Evolutionary conservation across 2,888 invertebrate genomes (phyloP).

Genomic region (Phalera bucephala): DNA sequence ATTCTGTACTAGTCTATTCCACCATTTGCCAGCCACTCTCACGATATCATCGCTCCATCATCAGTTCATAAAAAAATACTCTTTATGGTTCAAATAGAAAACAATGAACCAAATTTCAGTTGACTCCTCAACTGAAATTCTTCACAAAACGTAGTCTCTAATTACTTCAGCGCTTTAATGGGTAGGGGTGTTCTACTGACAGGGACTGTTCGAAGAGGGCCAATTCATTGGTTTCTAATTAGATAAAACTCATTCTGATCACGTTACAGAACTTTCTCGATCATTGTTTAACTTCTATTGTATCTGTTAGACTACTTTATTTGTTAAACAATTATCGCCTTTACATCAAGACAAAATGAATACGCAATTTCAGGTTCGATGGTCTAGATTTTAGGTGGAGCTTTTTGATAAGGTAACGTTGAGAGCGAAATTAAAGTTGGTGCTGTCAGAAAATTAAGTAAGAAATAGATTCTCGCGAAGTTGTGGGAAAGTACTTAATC

Average conservation of each 20-base stretch:
- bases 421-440: too few relatives aligned
- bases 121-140: slow-evolving; percentile 13
- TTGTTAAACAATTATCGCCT: neutral
- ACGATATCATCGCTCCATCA: too few relatives aligned
- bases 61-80: too few relatives aligned
- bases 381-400: too few relatives aligned
- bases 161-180: slow-evolving; percentile 25
- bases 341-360: neutral
- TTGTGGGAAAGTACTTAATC: too few relatives aligned
- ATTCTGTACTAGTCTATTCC: too few relatives aligned
- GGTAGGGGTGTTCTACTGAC: slow-evolving; percentile 4
- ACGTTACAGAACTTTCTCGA: slow-evolving; percentile 1
- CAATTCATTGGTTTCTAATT: slow-evolving; percentile 36
- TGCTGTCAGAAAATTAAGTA: too few relatives aligned
- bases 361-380: too few relatives aligned
- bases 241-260: slow-evolving; percentile 24
- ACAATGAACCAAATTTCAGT: slow-evolving; percentile 4
- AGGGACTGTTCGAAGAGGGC: slow-evolving; percentile 16
- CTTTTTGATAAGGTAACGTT: too few relatives aligned
- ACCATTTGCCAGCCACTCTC: too few relatives aligned
- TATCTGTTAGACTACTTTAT: neutral
- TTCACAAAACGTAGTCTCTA: slow-evolving; percentile 27
- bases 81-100: too few relatives aligned
- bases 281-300: neutral
- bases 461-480: too few relatives aligned